These are phyloP conservation scores for Uropsilus gracilis DNA, from an alignment of 2,113 vertebrate species.

Conservation along the genomic window DNA sequence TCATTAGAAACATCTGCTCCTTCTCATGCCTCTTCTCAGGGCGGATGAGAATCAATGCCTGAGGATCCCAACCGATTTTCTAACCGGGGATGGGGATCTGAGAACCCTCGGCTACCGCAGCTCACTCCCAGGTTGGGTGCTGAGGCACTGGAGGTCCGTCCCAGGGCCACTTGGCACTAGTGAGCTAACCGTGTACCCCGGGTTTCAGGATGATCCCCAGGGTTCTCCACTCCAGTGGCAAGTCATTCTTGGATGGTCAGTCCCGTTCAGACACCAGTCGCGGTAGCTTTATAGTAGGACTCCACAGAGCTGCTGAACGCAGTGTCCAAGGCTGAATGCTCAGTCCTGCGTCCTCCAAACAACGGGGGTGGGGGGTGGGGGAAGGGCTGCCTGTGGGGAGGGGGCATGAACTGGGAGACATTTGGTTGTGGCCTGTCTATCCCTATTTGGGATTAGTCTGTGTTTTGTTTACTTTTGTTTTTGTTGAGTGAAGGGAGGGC, in stretches of 20 bases:
- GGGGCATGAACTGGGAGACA: accelerated
- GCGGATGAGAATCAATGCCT: background rate
- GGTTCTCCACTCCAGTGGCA: background rate
- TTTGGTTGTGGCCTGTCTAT: constrained; percentile 35
- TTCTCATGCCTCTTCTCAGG: background rate
- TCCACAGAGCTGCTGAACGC: background rate
- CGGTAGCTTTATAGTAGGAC: background rate
- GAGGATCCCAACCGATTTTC: background rate
- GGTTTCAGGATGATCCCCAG: background rate
- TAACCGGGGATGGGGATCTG: background rate
- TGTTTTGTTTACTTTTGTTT: background rate
- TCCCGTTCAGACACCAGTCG: background rate
- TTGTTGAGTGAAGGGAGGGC: background rate
- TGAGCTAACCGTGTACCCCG: background rate
- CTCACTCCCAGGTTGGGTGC: background rate
- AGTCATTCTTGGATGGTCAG: background rate
- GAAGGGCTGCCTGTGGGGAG: accelerated
- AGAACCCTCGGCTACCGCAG: background rate
- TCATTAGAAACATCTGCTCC: constrained; percentile 69
- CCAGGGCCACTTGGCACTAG: background rate
- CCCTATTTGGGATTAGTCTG: background rate
- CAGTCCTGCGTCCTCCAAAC: background rate
- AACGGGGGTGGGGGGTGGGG: accelerated
- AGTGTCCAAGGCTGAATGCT: background rate
- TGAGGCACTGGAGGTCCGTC: background rate